Percentiles rank a stretch among this genome's conserved stretches.
These are phyloP conservation scores for Meda fulgida DNA, from an alignment of 2,797 vertebrate species.

Conservation along the genomic window DNA sequence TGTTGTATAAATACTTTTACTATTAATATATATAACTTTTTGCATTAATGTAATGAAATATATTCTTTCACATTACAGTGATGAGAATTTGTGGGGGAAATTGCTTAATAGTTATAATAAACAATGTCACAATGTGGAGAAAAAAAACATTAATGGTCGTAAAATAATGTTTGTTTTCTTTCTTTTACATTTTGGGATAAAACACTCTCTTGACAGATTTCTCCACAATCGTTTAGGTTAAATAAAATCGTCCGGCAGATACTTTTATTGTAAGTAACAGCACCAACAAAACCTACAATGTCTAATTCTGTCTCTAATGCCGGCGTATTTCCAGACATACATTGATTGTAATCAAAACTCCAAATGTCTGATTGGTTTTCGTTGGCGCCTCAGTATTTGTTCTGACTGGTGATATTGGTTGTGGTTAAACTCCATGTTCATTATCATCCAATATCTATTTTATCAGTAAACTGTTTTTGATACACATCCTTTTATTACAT, in stretches of 20 bases:
- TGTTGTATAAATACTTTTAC: neutral
- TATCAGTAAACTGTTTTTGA: neutral
- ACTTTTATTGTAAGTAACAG: neutral
- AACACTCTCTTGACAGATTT: neutral
- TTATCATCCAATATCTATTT: neutral
- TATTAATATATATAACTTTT: neutral
- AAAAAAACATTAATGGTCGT: neutral
- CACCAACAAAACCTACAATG: neutral
- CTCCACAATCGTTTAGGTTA: neutral
- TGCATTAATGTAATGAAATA: neutral
- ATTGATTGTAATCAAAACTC: conserved; percentile 34
- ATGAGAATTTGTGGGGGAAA: neutral
- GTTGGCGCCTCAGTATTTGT: conserved; percentile 30
- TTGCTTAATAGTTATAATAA: neutral
- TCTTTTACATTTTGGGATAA: neutral
- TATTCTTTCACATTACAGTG: neutral
- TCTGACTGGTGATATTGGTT: conserved; percentile 17
- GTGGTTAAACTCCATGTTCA: conserved; percentile 10
- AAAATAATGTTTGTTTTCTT: neutral
- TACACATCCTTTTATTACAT: conserved; percentile 17
- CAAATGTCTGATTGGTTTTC: conserved; percentile 8
- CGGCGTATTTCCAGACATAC: neutral
- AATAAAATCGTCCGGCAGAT: neutral
- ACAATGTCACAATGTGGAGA: neutral
- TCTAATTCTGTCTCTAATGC: neutral